Percentiles rank a stretch among this genome's conserved stretches.
Evolutionary conservation across 2,888 invertebrate species (phyloP).

Genomic region (Xanthia icteritia): DNA sequence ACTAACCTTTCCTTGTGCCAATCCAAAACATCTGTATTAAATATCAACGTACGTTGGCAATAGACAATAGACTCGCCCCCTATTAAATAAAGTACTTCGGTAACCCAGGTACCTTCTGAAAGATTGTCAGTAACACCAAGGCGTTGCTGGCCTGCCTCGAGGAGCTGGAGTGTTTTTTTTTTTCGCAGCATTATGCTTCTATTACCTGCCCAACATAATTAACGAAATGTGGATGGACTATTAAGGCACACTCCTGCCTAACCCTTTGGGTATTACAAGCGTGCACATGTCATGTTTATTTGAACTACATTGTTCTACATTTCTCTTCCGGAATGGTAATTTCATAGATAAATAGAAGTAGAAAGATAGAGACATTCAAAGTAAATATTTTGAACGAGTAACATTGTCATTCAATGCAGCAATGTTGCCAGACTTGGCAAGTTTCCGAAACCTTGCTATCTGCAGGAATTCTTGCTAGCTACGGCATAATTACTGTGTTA

Average conservation of each 20-base stretch:
- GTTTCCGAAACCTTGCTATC: conserved; percentile 34
- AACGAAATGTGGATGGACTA: not conserved
- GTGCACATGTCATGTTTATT: not conserved
- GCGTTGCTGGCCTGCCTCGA: not conserved
- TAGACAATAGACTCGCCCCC: too few relatives aligned
- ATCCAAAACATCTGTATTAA: too few relatives aligned
- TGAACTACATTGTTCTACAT: not conserved
- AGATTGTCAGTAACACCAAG: not conserved
- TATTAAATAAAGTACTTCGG: not conserved
- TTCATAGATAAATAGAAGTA: not conserved
- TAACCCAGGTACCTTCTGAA: not conserved
- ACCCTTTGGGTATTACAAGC: too few relatives aligned
- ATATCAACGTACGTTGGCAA: too few relatives aligned
- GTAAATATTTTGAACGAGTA: conserved; percentile 30
- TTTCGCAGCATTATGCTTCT: too few relatives aligned
- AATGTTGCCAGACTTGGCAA: conserved; percentile 49
- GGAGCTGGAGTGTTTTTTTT: too few relatives aligned
- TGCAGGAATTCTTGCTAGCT: conserved; percentile 30
- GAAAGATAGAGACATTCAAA: conserved; percentile 19
- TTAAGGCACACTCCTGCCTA: not conserved
- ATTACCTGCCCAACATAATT: not conserved
- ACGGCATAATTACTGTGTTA: conserved; percentile 38
- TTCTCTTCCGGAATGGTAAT: not conserved
- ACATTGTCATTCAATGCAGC: conserved; percentile 43
- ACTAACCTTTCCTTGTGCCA: too few relatives aligned